phyloP scores from a whole-genome alignment of 2,888 invertebrate species.

The Pammene aurita region DNA sequence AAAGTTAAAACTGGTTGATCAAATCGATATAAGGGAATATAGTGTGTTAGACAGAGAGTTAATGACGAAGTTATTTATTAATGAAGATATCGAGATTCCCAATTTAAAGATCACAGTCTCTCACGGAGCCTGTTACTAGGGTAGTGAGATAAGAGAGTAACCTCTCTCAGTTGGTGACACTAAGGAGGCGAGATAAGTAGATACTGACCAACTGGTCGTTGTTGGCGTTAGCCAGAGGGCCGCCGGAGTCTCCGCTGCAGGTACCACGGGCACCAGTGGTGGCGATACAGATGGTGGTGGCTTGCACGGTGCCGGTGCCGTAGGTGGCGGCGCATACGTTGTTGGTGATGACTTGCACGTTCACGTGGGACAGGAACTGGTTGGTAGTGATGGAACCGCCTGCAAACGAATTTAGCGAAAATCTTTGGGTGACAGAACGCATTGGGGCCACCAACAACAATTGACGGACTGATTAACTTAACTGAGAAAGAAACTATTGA shows the following conservation, averaged over 20 bases:
- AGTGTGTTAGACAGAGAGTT: too few relatives aligned
- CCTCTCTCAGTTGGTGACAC: too few relatives aligned
- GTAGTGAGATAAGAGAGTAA: too few relatives aligned
- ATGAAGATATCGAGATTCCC: too few relatives aligned
- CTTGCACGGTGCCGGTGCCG: conserved; percentile 15
- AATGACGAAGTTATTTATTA: too few relatives aligned
- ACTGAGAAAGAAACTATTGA: too few relatives aligned
- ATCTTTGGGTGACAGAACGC: background rate
- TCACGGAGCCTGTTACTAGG: too few relatives aligned
- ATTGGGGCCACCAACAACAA: too few relatives aligned
- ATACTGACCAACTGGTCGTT: conserved; percentile 36
- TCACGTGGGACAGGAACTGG: conserved; percentile 60
- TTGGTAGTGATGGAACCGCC: conserved; percentile 48
- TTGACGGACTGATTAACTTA: background rate
- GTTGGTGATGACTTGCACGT: conserved; percentile 54
- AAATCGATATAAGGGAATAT: too few relatives aligned
- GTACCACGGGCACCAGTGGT: conserved; percentile 41
- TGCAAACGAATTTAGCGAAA: conserved; percentile 28
- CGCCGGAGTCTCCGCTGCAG: conserved; percentile 45
- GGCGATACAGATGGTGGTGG: conserved; percentile 42
- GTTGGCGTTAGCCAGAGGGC: conserved; percentile 27
- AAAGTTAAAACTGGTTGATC: too few relatives aligned
- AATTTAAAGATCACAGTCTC: too few relatives aligned
- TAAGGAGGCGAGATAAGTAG: background rate
- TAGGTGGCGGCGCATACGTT: conserved; percentile 41